These are phyloP conservation scores for Gasterosteus nipponicus DNA, from an alignment of 2,113 vertebrate genomes.

Conservation along the genomic window DNA sequence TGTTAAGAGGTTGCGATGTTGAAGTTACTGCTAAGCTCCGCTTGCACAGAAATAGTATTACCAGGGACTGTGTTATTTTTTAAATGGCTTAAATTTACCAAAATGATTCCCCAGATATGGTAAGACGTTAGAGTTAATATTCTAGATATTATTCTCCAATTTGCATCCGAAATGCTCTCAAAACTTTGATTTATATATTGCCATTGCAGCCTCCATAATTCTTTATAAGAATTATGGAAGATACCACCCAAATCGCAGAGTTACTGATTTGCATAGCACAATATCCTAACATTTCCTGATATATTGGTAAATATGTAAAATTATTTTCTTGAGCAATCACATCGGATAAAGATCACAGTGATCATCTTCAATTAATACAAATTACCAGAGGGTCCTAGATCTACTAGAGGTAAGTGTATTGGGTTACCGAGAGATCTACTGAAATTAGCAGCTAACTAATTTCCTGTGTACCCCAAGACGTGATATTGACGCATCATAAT, in stretches of 20 bases:
- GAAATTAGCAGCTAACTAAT: too few species aligned
- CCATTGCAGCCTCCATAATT: background rate
- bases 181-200: background rate
- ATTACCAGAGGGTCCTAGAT: background rate
- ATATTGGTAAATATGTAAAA: background rate
- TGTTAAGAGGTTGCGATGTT: too few species aligned
- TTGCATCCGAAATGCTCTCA: background rate
- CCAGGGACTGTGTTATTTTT: background rate
- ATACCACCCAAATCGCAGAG: background rate
- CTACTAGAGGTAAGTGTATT: too few species aligned
- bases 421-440: too few species aligned
- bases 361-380: background rate
- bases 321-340: background rate
- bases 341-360: background rate
- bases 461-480: too few species aligned
- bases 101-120: background rate
- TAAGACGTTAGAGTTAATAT: background rate
- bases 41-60: background rate
- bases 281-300: background rate
- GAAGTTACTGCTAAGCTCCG: background rate
- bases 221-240: background rate
- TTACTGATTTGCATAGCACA: background rate
- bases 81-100: background rate
- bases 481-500: too few species aligned
- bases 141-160: background rate